Conservation (phyloP, 2,888 invertebrate species). For the Ormia ochracea region DNA sequence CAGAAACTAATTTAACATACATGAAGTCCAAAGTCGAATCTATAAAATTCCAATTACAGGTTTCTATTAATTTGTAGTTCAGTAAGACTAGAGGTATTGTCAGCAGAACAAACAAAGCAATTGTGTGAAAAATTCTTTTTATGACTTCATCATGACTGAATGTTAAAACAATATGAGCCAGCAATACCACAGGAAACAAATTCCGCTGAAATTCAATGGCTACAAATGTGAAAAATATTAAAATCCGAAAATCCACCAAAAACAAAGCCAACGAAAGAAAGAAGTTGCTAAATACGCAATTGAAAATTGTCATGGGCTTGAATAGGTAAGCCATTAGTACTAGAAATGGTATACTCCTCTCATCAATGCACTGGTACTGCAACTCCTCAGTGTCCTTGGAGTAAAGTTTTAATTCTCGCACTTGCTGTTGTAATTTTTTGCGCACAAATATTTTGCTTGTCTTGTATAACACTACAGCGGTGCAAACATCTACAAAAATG, state of each 20-base stretch:
- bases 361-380: constrained; percentile 74
- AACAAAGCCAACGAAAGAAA: constrained; percentile 84
- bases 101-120: constrained; percentile 64
- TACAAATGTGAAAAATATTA: constrained; percentile 82
- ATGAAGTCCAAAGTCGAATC: constrained; percentile 89
- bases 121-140: constrained; percentile 55
- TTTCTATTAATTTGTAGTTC: constrained; percentile 79
- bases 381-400: constrained; percentile 81
- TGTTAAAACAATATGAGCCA: constrained; percentile 87
- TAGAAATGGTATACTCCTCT: constrained; percentile 79
- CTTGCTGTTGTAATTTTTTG: constrained; percentile 79
- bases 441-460: constrained; percentile 84
- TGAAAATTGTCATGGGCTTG: constrained; percentile 91
- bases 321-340: constrained; percentile 89
- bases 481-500: constrained; percentile 85
- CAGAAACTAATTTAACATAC: constrained; percentile 82
- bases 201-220: constrained; percentile 89
- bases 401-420: constrained; percentile 78
- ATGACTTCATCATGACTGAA: constrained; percentile 60
- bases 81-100: constrained; percentile 66
- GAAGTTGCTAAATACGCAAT: constrained; percentile 93
- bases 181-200: constrained; percentile 87
- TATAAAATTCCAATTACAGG: constrained; percentile 81
- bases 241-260: constrained; percentile 81
- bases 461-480: constrained; percentile 84